phyloP scores from a whole-genome alignment of 2,888 invertebrate species.

The Itoplectis maculator region DNA sequence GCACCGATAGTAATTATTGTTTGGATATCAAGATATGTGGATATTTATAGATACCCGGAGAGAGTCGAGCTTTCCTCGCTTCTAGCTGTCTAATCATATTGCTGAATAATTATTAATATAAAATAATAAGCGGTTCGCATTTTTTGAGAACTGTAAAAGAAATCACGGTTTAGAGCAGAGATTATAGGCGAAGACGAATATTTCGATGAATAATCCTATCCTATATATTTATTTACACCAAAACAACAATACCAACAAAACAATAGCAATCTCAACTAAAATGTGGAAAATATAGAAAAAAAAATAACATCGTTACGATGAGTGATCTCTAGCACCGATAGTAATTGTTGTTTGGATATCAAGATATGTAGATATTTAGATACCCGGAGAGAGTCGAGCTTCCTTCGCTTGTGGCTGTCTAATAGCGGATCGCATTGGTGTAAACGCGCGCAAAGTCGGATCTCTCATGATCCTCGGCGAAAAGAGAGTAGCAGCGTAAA shows the following conservation, averaged over 20 bases:
- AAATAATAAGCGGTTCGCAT: slow-evolving; percentile 10
- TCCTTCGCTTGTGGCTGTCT: slow-evolving; percentile 5
- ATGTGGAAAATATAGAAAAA: background rate
- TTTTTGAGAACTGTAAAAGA: no score
- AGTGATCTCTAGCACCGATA: slow-evolving; percentile 1
- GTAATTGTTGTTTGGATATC: slow-evolving; percentile 12
- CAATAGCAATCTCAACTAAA: background rate
- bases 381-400: background rate
- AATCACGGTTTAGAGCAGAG: no score
- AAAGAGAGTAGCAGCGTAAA: slow-evolving; percentile 41
- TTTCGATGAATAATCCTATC: no score
- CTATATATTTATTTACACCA: background rate
- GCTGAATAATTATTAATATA: no score
- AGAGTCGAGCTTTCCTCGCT: background rate
- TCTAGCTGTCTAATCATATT: slow-evolving; percentile 12
- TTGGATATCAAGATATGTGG: slow-evolving; percentile 1
- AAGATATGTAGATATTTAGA: slow-evolving; percentile 7
- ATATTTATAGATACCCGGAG: slow-evolving; percentile 5
- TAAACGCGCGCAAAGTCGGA: slow-evolving; percentile 39
- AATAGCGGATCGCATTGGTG: slow-evolving; percentile 23
- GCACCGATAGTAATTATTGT: slow-evolving; percentile 3
- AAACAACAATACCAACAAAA: background rate
- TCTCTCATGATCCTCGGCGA: slow-evolving; percentile 6
- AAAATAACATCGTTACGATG: background rate
- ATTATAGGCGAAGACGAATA: no score